phyloP scores from a whole-genome alignment of 2,888 invertebrate species.

The Omphaloscelis lunosa region DNA sequence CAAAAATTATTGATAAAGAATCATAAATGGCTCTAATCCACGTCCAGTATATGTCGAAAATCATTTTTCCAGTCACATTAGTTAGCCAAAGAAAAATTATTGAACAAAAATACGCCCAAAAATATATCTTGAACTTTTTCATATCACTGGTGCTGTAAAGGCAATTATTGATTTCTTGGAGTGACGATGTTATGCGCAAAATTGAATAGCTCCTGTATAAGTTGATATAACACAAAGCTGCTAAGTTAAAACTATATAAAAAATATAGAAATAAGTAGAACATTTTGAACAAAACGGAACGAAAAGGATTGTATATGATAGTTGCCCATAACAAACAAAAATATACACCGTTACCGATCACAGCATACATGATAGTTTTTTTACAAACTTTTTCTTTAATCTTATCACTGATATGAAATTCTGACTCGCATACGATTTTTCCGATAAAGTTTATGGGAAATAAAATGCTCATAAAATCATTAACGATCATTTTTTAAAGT shows the following conservation, averaged over 20 bases:
- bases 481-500: neutral
- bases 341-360: slow-evolving; percentile 18
- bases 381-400: neutral
- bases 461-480: slow-evolving; percentile 19
- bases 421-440: neutral
- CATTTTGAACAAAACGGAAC: slow-evolving; percentile 8
- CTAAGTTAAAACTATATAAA: neutral
- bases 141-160: slow-evolving; percentile 17
- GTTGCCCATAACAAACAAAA: slow-evolving; percentile 11
- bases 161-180: slow-evolving; percentile 14
- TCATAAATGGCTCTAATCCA: slow-evolving; percentile 5
- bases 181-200: neutral
- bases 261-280: slow-evolving; percentile 23
- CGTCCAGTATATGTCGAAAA: slow-evolving; percentile 14
- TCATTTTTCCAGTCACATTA: slow-evolving; percentile 22
- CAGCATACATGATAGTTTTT: slow-evolving; percentile 13
- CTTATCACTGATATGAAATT: neutral
- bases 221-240: slow-evolving; percentile 10
- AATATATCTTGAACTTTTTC: slow-evolving; percentile 1
- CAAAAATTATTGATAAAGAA: slow-evolving; percentile 21
- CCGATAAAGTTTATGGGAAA: slow-evolving; percentile 14
- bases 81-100: neutral
- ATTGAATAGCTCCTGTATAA: neutral
- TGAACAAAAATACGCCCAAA: neutral
- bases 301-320: slow-evolving; percentile 18